Conservation (phyloP, 2,888 invertebrate species). For the Notocelia uddmanniana region DNA sequence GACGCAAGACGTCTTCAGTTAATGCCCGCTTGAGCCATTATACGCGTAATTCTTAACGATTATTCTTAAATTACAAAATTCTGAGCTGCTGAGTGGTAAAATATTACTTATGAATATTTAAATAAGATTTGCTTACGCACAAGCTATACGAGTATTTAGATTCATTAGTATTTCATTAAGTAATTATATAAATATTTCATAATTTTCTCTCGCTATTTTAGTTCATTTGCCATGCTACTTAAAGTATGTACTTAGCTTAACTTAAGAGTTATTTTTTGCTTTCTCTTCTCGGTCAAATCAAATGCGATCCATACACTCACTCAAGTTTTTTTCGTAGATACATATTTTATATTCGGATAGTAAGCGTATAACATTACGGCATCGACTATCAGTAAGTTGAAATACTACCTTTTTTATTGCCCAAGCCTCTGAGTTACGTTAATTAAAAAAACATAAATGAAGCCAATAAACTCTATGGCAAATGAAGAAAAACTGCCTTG, state of each 20-base stretch:
- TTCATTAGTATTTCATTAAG: neutral
- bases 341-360: slow-evolving; percentile 1
- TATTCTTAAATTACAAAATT: slow-evolving; percentile 30
- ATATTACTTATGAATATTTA: slow-evolving; percentile 13
- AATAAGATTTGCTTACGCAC: neutral
- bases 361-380: neutral
- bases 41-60: slow-evolving; percentile 15
- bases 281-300: too few relatives aligned
- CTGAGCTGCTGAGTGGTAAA: slow-evolving; percentile 16
- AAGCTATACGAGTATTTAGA: neutral
- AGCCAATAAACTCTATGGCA: slow-evolving; percentile 21
- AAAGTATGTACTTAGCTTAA: too few relatives aligned
- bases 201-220: neutral
- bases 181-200: neutral
- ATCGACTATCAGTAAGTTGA: slow-evolving; percentile 28
- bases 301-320: neutral
- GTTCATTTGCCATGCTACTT: neutral
- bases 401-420: slow-evolving; percentile 19
- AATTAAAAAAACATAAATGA: slow-evolving; percentile 43
- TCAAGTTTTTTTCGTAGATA: neutral
- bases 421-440: slow-evolving; percentile 32
- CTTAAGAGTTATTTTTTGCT: too few relatives aligned
- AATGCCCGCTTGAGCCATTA: slow-evolving; percentile 36
- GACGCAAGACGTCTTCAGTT: slow-evolving; percentile 29
- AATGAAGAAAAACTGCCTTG: slow-evolving; percentile 36